Conservation (phyloP, 2,797 vertebrate genomes). For the Cossypha dichroa region DNA sequence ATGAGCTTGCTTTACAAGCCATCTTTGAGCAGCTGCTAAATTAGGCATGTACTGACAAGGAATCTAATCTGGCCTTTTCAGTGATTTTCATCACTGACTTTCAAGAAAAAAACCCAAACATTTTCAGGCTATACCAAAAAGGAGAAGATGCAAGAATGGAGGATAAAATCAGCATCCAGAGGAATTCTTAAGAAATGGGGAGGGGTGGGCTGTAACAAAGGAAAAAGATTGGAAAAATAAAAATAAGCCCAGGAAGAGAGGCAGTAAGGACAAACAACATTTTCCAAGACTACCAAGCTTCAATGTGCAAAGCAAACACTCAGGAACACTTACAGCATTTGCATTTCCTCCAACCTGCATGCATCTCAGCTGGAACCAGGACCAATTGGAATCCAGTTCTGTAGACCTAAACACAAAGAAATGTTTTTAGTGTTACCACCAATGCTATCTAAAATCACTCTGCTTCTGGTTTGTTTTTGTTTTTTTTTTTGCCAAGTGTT, state of each 20-base stretch:
- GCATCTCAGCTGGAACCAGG: conserved; percentile 95
- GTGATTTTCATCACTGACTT: not conserved
- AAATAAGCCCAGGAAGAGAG: not conserved
- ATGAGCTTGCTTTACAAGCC: not conserved
- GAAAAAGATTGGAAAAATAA: not conserved
- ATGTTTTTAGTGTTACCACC: not conserved
- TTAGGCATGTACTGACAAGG: not conserved
- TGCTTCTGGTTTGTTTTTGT: not conserved
- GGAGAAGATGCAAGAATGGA: not conserved
- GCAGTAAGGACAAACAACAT: not conserved
- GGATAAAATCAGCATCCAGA: not conserved
- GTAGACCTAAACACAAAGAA: conserved; percentile 84
- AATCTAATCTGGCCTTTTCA: not conserved
- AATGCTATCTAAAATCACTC: not conserved
- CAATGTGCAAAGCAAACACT: not conserved
- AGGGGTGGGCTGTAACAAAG: not conserved
- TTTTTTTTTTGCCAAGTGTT: not conserved
- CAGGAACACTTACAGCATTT: conserved; percentile 83
- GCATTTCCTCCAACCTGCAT: conserved; percentile 97
- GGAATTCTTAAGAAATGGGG: not conserved
- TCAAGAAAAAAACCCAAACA: not conserved
- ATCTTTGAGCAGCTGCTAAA: not conserved
- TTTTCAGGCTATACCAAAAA: not conserved
- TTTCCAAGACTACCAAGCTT: not conserved
- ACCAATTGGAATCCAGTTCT: conserved; percentile 96